Evolutionary conservation across 1,140 invertebrate genomes (phyloP).

Genomic region (Camponotus floridanus): DNA sequence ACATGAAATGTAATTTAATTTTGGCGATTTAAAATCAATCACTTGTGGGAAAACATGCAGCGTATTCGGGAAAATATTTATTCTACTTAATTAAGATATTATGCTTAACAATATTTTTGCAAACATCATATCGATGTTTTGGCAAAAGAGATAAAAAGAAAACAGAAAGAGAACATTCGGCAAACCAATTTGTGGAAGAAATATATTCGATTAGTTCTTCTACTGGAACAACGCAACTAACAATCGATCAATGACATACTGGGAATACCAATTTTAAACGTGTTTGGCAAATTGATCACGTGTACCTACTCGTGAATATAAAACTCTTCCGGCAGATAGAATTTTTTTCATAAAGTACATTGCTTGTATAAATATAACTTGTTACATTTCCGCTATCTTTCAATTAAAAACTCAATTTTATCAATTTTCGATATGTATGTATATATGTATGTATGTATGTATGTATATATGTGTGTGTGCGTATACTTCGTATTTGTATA

Average conservation of each 20-base stretch:
- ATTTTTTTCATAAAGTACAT: slow-evolving; percentile 14
- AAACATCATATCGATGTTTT: neutral
- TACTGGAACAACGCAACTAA: neutral
- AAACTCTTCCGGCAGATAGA: slow-evolving; percentile 6
- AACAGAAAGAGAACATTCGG: neutral
- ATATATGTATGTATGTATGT: too few species aligned
- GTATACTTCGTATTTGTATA: neutral
- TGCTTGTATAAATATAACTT: neutral
- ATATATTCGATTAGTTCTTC: slow-evolving; percentile 3
- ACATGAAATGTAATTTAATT: slow-evolving; percentile 30
- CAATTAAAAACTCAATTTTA: slow-evolving; percentile 17
- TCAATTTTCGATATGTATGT: neutral
- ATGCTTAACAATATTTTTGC: neutral
- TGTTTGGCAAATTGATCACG: slow-evolving; percentile 34
- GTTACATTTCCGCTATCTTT: neutral
- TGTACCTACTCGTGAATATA: neutral
- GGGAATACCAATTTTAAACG: slow-evolving; percentile 29
- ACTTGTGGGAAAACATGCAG: neutral
- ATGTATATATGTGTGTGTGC: too few species aligned
- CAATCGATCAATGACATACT: neutral
- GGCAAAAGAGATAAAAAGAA: neutral
- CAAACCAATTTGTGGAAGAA: neutral
- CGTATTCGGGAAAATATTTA: neutral
- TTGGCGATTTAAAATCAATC: neutral
- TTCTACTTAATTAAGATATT: neutral